These are phyloP conservation scores for Drusus annulatus DNA, from an alignment of 1,140 invertebrate genomes.

Conservation along the genomic window DNA sequence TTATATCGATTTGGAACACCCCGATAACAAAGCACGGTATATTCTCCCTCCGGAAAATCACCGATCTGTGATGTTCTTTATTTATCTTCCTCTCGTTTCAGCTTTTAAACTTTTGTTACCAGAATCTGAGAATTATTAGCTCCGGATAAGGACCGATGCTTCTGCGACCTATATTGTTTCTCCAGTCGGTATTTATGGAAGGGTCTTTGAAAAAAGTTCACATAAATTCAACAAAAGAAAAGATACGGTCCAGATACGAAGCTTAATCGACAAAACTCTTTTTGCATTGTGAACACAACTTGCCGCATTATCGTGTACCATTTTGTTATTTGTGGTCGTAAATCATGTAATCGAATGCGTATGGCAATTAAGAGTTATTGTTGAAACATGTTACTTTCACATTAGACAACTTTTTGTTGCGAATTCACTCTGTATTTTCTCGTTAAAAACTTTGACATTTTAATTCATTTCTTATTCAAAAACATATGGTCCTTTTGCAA, in stretches of 20 bases:
- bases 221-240: conserved; percentile 19
- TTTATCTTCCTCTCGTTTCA: conserved; percentile 12
- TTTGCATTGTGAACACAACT: conserved; percentile 4
- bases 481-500: too few relatives aligned
- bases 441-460: too few relatives aligned
- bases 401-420: too few relatives aligned
- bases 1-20: too few relatives aligned
- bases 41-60: background rate
- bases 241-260: conserved; percentile 27
- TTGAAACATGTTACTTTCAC: too few relatives aligned
- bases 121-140: conserved; percentile 33
- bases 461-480: too few relatives aligned
- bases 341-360: too few relatives aligned
- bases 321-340: too few relatives aligned
- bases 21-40: too few relatives aligned
- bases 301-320: background rate
- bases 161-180: conserved; percentile 27
- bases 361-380: too few relatives aligned
- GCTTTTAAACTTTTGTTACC: conserved; percentile 34
- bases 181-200: conserved; percentile 26
- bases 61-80: conserved; percentile 41
- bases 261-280: conserved; percentile 13
- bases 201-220: conserved; percentile 29
- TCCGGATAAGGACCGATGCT: conserved; percentile 30
- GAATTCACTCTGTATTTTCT: too few relatives aligned